Evolutionary conservation across 1,140 invertebrate genomes (phyloP).

Genomic region (Panagrolaimus sp.): DNA sequence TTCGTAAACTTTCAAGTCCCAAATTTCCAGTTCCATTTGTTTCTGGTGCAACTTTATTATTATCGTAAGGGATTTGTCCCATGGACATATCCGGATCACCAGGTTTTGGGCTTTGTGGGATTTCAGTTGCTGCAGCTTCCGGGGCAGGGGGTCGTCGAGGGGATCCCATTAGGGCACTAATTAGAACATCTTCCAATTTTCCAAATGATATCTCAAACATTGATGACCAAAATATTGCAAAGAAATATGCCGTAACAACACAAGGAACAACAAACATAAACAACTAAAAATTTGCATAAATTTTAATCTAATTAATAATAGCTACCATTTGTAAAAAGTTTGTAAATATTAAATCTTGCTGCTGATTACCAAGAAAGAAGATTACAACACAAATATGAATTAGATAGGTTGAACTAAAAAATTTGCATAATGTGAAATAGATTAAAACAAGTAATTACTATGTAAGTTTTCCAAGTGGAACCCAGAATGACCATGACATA

Average conservation of each 20-base stretch:
- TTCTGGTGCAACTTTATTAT: too few relatives aligned
- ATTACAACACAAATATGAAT: conserved; percentile 27
- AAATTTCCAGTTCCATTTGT: too few relatives aligned
- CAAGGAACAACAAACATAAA: conserved; percentile 21
- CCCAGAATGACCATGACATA: conserved; percentile 29
- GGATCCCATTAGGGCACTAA: neutral
- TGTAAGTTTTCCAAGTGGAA: conserved; percentile 24
- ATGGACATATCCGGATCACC: neutral
- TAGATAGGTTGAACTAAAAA: conserved; percentile 15
- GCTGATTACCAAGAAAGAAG: neutral
- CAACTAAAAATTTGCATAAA: conserved; percentile 21
- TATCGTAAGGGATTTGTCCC: too few relatives aligned
- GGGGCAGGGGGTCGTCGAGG: neutral
- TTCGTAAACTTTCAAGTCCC: too few relatives aligned
- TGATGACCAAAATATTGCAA: conserved; percentile 36
- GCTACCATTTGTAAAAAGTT: conserved; percentile 23
- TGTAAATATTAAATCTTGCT: conserved; percentile 18
- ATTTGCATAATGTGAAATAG: conserved; percentile 1
- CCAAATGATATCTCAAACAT: conserved; percentile 31
- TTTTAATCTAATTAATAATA: neutral
- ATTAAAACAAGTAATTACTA: conserved; percentile 20
- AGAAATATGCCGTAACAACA: conserved; percentile 26
- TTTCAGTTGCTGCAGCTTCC: neutral
- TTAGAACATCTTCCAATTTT: conserved; percentile 25
- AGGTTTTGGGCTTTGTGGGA: neutral